Base-by-base conservation (phyloP, 2,888 invertebrate species). In the Drosophila meridiana region DNA sequence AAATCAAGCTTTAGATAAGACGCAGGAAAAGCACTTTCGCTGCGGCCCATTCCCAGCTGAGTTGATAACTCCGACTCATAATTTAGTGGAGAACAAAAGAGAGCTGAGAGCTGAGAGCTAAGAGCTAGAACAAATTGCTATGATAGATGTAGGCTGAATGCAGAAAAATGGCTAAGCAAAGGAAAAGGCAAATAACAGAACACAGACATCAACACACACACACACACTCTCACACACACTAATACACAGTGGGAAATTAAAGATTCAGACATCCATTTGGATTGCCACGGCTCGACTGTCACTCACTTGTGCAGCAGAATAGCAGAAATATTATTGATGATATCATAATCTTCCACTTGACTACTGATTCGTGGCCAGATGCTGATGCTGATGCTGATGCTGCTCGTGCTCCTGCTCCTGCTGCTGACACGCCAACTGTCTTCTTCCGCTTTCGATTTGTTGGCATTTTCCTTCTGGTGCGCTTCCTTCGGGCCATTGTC, bases 281-380 rank as follows among this genome's bases (percentile, higher is more conserved):
- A 38, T 45, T 42, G 47, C 52, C 53, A 42, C 40, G 58, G 70
- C 34, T 34, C 28, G 58, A 60, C 56, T 78, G 72, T 77, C 89
- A 89, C 92, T 92, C 89, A 92, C 92, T 92, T 91, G 91, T 90
- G 82, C 87, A 90, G 78, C 91, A 91, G 87, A 92, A 85, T 73
- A 92, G 84, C 50, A 87, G 81, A 80, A 92, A 84, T 84, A 92
- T 91, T 90, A 92, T 92, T 89, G 92, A 91, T 89, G 92, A 91
- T 87, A 91, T 88, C 85, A 92, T 91, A 90, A 92, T 91, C 91
- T 92, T 92, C 92, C 92, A 92, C 91, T 91, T 91, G 89, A 92
- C 84, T 90, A 89, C 90, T 77, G 91, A 88, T 82, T 85, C 84
- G 70, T 72, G 80, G 73, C 86, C 84, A 81, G 87, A 76, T 52